phyloP scores from a whole-genome alignment of 1,140 invertebrate genomes.

The Rhagoletis pomonella region DNA sequence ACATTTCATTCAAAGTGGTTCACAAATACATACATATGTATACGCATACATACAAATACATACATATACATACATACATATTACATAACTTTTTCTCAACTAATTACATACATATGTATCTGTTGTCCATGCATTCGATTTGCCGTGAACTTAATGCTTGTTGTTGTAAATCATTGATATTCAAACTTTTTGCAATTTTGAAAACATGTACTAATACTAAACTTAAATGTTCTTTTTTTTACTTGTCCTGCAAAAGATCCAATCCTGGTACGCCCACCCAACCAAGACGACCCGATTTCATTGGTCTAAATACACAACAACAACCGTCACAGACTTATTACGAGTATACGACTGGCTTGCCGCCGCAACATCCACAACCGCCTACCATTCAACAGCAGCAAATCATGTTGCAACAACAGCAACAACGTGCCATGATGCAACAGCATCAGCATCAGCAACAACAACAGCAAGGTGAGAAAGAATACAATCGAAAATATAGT shows the following conservation, averaged over 20 bases:
- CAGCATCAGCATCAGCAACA: slow-evolving; percentile 63
- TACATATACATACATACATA: not conserved
- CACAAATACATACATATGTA: not conserved
- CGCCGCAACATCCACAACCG: slow-evolving; percentile 70
- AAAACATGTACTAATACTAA: too few relatives aligned
- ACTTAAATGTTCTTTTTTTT: slow-evolving; percentile 11
- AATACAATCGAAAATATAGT: slow-evolving; percentile 23
- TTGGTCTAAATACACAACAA: slow-evolving; percentile 78
- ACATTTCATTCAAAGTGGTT: not conserved
- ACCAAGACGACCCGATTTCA: slow-evolving; percentile 88
- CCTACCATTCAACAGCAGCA: slow-evolving; percentile 71
- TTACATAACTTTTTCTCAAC: not conserved
- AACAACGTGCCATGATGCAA: slow-evolving; percentile 68
- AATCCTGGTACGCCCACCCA: slow-evolving; percentile 92
- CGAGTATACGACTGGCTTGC: slow-evolving; percentile 74
- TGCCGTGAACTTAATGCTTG: slow-evolving; percentile 42
- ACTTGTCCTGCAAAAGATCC: slow-evolving; percentile 78
- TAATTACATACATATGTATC: not conserved
- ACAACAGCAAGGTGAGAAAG: slow-evolving; percentile 62
- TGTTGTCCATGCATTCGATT: slow-evolving; percentile 21
- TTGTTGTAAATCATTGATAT: slow-evolving; percentile 49
- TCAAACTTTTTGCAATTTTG: too few relatives aligned
- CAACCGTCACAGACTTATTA: slow-evolving; percentile 75
- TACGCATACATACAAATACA: not conserved
- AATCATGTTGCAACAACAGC: slow-evolving; percentile 66